Evolutionary conservation across 2,797 vertebrate genomes (phyloP), one percentile per base, ranked within the genome.

Genomic region (Sparus aurata): DNA sequence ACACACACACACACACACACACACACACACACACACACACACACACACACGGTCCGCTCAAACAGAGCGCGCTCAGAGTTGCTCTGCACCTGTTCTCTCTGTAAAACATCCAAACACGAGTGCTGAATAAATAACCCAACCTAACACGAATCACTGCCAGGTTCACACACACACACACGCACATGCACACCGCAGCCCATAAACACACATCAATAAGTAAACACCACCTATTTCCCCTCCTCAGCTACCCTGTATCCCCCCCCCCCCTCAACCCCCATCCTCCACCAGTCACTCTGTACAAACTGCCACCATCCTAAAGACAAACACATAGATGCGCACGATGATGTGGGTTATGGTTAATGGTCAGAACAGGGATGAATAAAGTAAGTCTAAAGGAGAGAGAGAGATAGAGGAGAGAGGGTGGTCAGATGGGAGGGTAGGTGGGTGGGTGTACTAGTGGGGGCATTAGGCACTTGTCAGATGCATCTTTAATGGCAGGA

Each of bases 161-260:
- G 90, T 93, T 91, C 80, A 79, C 67, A 77, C 75, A 75, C 77
- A 10, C 77, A 69, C 75, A 76, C 68, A 81, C 25, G 25, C 25
- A 25, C 25, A 25, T 25, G 3, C 84, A 89, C 68, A 83, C 85
- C 79, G 79, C 77, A 83, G 72, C 82, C 85, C 85, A 91, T 93
- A 95, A 93, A 92, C 93, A 94, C 92, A 91, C 93, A 95, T 95
- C 89, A 95, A 95, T 95, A 94, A 95, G 92, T 95, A 95, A 95
- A 95, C 86, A 92, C 79, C 69, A 86, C 84, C 91, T 87, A 92
- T 93, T 91, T 90, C 85, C 85, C 87, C 82, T 77, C 73, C 69
- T 73, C 54, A 57, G 74, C 82, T 72, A 55, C 72, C 30, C 30
- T 34, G 30, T 34, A 77, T 50, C 16, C 63, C 69, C 47, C 41